Evolutionary conservation across 1,140 invertebrate species (phyloP).

Genomic region (Aplysia californica): DNA sequence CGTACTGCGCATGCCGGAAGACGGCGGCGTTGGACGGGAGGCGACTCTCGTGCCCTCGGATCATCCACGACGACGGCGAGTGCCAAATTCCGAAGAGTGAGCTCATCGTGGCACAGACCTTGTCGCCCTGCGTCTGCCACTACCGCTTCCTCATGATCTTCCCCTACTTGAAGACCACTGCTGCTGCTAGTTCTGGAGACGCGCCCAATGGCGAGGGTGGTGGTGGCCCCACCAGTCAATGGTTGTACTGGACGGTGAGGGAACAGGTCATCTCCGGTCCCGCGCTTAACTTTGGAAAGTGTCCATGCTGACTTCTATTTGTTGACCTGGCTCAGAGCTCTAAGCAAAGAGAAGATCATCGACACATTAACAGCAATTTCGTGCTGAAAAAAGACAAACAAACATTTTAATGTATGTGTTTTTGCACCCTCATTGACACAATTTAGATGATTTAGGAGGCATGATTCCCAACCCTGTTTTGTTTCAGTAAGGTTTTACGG

Average conservation of each 20-base stretch:
- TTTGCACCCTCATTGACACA: too few species aligned
- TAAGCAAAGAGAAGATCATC: background rate
- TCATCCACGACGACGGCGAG: slow-evolving; percentile 3
- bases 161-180: background rate
- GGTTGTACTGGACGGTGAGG: background rate
- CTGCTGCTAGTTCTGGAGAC: background rate
- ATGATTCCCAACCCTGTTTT: too few species aligned
- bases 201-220: background rate
- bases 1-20: slow-evolving; percentile 18
- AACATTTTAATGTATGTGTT: too few species aligned
- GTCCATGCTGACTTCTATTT: background rate
- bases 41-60: background rate
- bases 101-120: background rate
- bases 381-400: too few species aligned
- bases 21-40: background rate
- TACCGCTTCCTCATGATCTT: background rate
- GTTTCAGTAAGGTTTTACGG: too few species aligned
- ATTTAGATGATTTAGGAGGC: too few species aligned
- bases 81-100: slow-evolving; percentile 12
- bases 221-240: background rate
- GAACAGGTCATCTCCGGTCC: slow-evolving; percentile 1
- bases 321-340: background rate
- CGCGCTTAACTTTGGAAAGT: background rate
- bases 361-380: too few species aligned
- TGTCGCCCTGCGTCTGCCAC: slow-evolving; percentile 2